These are phyloP conservation scores for Hydrophis major DNA, from an alignment of 2,797 vertebrate species.

Conservation along the genomic window DNA sequence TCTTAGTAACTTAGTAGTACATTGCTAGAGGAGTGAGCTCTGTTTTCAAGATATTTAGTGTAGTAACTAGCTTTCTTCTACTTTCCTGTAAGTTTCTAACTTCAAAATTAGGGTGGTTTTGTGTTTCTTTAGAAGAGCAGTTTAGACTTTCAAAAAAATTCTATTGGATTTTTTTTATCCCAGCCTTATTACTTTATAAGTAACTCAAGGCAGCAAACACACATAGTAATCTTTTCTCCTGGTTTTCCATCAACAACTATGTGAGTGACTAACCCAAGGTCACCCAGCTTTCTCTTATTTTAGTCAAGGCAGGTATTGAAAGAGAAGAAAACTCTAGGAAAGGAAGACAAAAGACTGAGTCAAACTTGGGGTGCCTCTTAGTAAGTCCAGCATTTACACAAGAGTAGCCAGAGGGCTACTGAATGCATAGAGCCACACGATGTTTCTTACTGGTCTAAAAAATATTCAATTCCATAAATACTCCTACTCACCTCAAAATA, in stretches of 20 bases:
- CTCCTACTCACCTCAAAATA: not conserved
- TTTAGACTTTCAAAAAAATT: not conserved
- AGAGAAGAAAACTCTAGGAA: not conserved
- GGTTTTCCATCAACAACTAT: too few relatives aligned
- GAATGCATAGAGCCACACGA: not conserved
- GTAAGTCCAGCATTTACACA: not conserved
- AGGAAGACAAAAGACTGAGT: not conserved
- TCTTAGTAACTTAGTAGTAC: not conserved
- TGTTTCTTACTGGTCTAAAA: not conserved
- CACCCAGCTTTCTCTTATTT: not conserved
- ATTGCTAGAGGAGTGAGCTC: not conserved
- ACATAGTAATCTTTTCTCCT: not conserved
- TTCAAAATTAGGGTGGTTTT: not conserved
- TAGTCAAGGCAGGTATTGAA: not conserved
- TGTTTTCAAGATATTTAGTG: not conserved
- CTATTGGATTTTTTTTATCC: not conserved
- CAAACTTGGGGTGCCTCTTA: not conserved
- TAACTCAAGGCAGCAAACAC: not conserved
- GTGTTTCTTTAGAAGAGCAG: not conserved
- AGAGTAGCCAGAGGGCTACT: not conserved
- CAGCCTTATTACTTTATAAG: too few relatives aligned
- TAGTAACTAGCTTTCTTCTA: not conserved
- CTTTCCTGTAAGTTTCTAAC: not conserved
- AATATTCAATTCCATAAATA: too few relatives aligned
- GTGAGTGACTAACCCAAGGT: not conserved